Evolutionary conservation across 2,797 vertebrate species (phyloP).

Genomic region (Sebastes wilsoni): DNA sequence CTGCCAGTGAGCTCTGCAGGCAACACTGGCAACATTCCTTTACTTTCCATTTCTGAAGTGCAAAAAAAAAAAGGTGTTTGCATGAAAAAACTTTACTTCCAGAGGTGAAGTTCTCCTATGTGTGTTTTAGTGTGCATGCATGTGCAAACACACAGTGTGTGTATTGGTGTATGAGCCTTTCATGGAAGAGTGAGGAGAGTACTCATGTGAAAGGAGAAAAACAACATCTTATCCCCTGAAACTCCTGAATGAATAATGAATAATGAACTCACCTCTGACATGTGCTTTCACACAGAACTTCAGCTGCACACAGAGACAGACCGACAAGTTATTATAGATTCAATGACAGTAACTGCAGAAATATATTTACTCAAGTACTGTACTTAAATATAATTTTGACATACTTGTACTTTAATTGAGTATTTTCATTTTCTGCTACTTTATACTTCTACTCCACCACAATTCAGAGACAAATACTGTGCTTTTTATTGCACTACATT

Average conservation of each 20-base stretch:
- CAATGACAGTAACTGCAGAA: background rate
- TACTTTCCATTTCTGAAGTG: conserved; percentile 23
- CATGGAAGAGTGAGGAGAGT: conserved; percentile 19
- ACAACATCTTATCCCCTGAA: conserved; percentile 24
- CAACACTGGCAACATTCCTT: conserved; percentile 16
- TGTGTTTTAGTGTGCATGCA: conserved; percentile 7
- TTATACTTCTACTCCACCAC: background rate
- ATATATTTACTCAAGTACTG: background rate
- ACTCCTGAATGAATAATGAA: conserved; percentile 36
- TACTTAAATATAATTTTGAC: background rate
- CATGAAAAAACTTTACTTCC: background rate
- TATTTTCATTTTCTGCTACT: background rate
- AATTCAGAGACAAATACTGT: background rate
- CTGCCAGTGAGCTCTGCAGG: conserved; percentile 34
- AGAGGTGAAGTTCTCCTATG: background rate
- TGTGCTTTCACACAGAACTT: background rate
- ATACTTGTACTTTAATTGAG: background rate
- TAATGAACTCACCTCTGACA: conserved; percentile 7
- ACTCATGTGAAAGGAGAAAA: conserved; percentile 19
- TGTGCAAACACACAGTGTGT: background rate
- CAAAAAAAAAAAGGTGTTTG: conserved; percentile 17
- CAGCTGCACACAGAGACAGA: background rate
- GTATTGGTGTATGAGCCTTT: conserved; percentile 28
- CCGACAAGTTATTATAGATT: background rate
- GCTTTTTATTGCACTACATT: background rate